Evolutionary conservation across 2,797 vertebrate genomes (phyloP), one percentile per base, ranked within the genome.

Genomic region (Amphiprion clarkii): DNA sequence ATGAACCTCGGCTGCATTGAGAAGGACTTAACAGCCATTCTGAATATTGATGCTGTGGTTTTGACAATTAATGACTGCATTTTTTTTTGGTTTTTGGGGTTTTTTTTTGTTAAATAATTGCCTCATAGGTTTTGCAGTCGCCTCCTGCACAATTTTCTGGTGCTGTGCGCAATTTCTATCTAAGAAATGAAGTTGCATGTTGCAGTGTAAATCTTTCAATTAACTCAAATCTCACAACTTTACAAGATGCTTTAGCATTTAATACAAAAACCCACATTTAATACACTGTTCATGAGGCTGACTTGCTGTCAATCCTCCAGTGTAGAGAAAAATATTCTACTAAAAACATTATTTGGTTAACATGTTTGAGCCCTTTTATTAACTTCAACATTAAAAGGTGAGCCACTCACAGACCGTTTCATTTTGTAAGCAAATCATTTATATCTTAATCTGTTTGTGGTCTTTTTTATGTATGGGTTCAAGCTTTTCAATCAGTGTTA

Each of bases 1-100:
- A 51, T 40, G 31, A 65, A 33, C 21, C 25, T 25, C 55, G 1
- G 48, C 25, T 65, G 44, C 51, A 54, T 3, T 51, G 2, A 68
- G 19, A 67, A 3, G 17, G 19, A 62, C 21, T 16, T 46, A 64
- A 73, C 8, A 29, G 0, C 57, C 25, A 55, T 46, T 70, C 16
- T 74, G 63, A 78, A 63, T 53, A 71, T 79, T 67, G 9, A 56
- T 68, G 27, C 44, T 58, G 13, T 40, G 17, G 23, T 71, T 79
- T 84, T 84, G 31, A 73, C 52, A 36, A 54, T 55, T 5, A 7
- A 7, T 68, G 59, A 57, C 69, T 44, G 5, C 48, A 68, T n/a
- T 72, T 60, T 59, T 23, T 23, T 23, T 23, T 23, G 23, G 23
- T 1, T 23, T 23, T 23, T 23, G 23, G 23, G 23, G 23, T 1